phyloP scores from a whole-genome alignment of 1,140 invertebrate species.

The Cotesia glomerata region DNA sequence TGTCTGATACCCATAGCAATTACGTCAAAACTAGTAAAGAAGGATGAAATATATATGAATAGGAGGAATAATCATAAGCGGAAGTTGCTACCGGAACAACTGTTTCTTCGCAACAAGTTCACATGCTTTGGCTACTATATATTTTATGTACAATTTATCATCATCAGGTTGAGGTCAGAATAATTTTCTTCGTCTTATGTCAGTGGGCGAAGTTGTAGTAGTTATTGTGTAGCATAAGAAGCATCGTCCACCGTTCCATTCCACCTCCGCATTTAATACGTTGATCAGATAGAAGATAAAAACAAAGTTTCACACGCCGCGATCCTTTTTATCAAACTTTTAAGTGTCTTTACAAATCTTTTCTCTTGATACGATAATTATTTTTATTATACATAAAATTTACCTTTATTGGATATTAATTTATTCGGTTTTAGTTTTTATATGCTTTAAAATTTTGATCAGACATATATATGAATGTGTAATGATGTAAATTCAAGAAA shows the following conservation, averaged over 20 bases:
- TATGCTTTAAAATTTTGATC: too few species aligned
- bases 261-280: neutral
- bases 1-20: neutral
- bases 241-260: neutral
- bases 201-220: neutral
- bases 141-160: constrained; percentile 5
- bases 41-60: constrained; percentile 20
- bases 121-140: constrained; percentile 47
- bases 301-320: too few species aligned
- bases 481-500: constrained; percentile 2
- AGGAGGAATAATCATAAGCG: constrained; percentile 51
- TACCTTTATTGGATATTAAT: neutral
- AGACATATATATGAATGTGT: neutral
- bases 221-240: neutral
- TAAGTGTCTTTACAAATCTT: too few species aligned
- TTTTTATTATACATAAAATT: too few species aligned
- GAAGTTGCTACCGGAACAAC: constrained; percentile 56
- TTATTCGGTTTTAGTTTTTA: neutral
- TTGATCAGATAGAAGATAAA: neutral
- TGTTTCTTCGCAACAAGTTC: constrained; percentile 48
- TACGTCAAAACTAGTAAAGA: constrained; percentile 5
- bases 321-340: too few species aligned
- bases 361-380: too few species aligned
- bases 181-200: constrained; percentile 45
- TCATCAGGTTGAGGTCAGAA: constrained; percentile 45